phyloP scores from a whole-genome alignment of 2,888 invertebrate species.

The Stegophylla sp. region DNA sequence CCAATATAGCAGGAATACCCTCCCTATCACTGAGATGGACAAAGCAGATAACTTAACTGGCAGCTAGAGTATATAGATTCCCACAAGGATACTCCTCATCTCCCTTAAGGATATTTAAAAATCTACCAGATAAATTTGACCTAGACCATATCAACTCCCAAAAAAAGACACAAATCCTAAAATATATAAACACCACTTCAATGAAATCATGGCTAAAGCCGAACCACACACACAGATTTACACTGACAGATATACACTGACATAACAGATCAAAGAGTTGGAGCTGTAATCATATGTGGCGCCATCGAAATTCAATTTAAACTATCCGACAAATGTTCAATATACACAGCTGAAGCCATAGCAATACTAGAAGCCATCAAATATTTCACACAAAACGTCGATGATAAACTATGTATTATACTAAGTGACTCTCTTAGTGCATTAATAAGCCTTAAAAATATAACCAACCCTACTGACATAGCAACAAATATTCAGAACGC shows the following conservation, averaged over 20 bases:
- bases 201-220: conserved; percentile 7
- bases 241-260: too few relatives aligned
- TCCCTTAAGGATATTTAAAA: background rate
- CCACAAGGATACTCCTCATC: background rate
- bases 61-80: background rate
- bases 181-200: conserved; percentile 5
- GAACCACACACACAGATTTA: conserved; percentile 7
- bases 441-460: background rate
- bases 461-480: conserved; percentile 1
- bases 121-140: background rate
- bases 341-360: background rate
- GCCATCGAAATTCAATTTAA: background rate
- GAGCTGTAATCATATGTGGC: conserved; percentile 3
- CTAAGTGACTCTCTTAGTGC: background rate
- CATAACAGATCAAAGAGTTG: conserved; percentile 15
- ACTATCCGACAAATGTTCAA: too few relatives aligned
- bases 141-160: background rate
- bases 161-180: conserved; percentile 11
- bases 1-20: conserved; percentile 18
- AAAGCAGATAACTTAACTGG: background rate
- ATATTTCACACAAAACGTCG: conserved; percentile 6
- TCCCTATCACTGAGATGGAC: conserved; percentile 3
- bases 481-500: background rate
- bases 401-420: background rate
- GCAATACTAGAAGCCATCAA: conserved; percentile 18